A percentile compares a stretch with the other conserved stretches of the same genome.
Conservation (phyloP, 2,888 invertebrate genomes). For the Leptinotarsa tumamoca region DNA sequence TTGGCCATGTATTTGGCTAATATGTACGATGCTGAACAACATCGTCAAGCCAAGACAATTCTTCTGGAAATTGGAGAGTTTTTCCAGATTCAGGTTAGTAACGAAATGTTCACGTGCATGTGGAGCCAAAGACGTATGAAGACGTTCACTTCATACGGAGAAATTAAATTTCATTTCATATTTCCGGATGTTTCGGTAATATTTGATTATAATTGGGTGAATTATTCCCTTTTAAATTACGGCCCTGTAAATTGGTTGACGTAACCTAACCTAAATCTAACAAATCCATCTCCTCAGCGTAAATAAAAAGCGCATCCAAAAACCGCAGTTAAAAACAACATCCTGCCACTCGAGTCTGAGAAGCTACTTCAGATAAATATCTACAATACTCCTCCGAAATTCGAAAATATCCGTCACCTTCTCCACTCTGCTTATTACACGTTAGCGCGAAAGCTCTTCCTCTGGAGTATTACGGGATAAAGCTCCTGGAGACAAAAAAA, state of each 20-base stretch:
- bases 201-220: too few species aligned
- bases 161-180: too few species aligned
- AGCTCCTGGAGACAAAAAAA: conserved; percentile 25
- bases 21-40: conserved; percentile 81
- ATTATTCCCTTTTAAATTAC: too few species aligned
- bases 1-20: conserved; percentile 89
- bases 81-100: conserved; percentile 88
- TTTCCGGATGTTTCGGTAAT: too few species aligned
- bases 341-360: neutral
- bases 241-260: too few species aligned
- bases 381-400: conserved; percentile 3
- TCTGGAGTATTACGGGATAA: conserved; percentile 25
- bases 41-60: conserved; percentile 87
- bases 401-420: conserved; percentile 8
- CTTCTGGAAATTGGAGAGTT: conserved; percentile 94
- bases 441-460: conserved; percentile 15
- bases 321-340: neutral
- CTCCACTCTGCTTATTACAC: conserved; percentile 2
- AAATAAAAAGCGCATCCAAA: neutral
- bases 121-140: too few species aligned
- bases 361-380: conserved; percentile 9
- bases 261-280: neutral
- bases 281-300: neutral
- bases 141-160: too few species aligned
- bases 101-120: neutral